Percentiles rank a stretch among this genome's conserved stretches.
Evolutionary conservation across 2,113 vertebrate species (phyloP).

Genomic region (Zosterops pallidus): DNA sequence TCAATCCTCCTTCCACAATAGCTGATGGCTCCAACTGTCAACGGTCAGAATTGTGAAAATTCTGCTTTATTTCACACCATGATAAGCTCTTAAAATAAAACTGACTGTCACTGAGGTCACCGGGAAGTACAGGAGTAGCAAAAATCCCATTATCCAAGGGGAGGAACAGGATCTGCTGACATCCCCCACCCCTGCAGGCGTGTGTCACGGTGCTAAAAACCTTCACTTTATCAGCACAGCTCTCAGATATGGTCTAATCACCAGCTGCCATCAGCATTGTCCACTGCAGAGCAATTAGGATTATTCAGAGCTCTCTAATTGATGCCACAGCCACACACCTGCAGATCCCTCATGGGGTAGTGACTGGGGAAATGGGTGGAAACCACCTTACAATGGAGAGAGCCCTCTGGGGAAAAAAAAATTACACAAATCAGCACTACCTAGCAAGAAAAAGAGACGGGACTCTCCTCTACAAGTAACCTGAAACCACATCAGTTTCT

Average conservation of each 20-base stretch:
- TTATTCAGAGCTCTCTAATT: background rate
- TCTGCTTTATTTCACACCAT: background rate
- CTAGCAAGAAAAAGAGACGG: background rate
- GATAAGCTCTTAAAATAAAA: background rate
- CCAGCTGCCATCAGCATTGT: background rate
- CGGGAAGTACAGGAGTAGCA: background rate
- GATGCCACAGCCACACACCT: background rate
- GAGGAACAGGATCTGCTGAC: background rate
- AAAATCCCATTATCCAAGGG: background rate
- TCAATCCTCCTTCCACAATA: background rate
- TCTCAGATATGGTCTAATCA: background rate
- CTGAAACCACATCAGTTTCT: background rate
- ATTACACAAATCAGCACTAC: background rate
- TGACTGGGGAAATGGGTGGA: background rate
- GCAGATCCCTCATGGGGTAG: background rate
- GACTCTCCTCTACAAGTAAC: background rate
- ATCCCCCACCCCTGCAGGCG: background rate
- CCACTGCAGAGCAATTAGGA: background rate
- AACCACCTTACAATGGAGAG: background rate
- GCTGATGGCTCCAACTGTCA: background rate
- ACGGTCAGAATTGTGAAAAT: background rate
- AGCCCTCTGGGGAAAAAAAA: background rate
- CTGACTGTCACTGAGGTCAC: background rate
- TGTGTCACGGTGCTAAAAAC: background rate
- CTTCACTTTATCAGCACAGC: background rate